A percentile compares a stretch with the other conserved stretches of the same genome.
These are phyloP conservation scores for Rhabdophis nuchalis DNA, from an alignment of 2,797 vertebrate species.

Conservation along the genomic window DNA sequence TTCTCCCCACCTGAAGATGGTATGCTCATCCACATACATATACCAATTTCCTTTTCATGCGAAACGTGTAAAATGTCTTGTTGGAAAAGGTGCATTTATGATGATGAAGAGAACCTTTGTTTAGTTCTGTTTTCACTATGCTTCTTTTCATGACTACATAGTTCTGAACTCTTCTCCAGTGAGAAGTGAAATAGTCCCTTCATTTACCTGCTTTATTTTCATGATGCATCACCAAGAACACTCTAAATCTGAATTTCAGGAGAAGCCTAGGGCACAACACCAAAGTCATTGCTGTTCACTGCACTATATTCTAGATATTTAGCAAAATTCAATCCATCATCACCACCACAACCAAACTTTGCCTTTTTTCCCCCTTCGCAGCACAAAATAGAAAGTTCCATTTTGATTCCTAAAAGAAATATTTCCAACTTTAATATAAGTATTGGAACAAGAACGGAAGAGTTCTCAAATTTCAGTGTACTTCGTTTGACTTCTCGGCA, in stretches of 20 bases:
- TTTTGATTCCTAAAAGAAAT: not conserved
- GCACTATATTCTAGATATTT: not conserved
- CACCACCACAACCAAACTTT: not conserved
- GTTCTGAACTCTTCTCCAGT: not conserved
- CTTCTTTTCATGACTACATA: not conserved
- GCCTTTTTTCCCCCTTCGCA: not conserved
- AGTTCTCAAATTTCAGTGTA: not conserved
- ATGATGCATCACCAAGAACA: not conserved
- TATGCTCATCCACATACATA: not conserved
- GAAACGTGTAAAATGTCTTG: not conserved
- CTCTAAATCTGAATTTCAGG: not conserved
- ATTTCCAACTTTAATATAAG: not conserved
- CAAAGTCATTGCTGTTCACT: not conserved
- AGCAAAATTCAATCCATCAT: not conserved
- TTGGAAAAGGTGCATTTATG: not conserved
- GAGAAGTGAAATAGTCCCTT: not conserved
- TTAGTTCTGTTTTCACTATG: not conserved
- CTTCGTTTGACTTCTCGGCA: conserved; percentile 16
- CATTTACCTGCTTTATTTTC: not conserved
- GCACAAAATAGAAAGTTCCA: not conserved
- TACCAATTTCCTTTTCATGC: not conserved
- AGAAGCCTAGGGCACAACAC: not conserved
- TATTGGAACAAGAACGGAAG: not conserved
- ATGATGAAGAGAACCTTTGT: not conserved
- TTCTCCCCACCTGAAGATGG: not conserved